Percentiles rank a stretch among this genome's conserved stretches.
Evolutionary conservation across 2,888 invertebrate genomes (phyloP).

Genomic region (Lithosia quadra): DNA sequence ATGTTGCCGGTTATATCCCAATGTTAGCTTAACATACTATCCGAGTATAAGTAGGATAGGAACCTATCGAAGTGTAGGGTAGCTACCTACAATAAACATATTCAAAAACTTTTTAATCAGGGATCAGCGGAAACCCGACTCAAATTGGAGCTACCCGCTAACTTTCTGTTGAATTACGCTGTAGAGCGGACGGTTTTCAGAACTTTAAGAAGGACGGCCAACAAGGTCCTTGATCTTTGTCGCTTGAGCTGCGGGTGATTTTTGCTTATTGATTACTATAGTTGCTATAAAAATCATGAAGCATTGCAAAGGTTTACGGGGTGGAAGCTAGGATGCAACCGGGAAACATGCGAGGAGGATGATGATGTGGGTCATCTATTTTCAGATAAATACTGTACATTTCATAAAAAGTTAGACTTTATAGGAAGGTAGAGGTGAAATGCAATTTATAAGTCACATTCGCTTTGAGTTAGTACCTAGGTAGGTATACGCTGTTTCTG

Average conservation of each 20-base stretch:
- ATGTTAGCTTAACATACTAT: no score
- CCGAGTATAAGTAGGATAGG: not conserved
- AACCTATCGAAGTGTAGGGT: no score
- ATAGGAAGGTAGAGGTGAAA: no score
- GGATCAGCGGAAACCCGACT: not conserved
- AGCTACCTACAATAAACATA: not conserved
- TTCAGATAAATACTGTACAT: no score
- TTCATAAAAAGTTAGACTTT: no score
- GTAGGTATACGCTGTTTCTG: no score
- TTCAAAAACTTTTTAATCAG: not conserved
- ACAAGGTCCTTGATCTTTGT: not conserved
- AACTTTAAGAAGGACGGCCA: not conserved
- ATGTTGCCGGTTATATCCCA: no score
- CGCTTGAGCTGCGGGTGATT: not conserved
- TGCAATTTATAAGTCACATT: no score
- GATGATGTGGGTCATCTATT: not conserved
- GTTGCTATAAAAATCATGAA: no score
- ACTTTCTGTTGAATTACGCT: conserved; percentile 36
- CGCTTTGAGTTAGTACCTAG: no score
- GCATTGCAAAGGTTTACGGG: no score
- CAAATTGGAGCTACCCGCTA: not conserved
- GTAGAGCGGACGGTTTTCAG: not conserved
- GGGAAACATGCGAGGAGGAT: not conserved
- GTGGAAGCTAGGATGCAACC: no score
- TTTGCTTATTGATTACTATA: not conserved